phyloP scores from a whole-genome alignment of 2,113 vertebrate species.

The Natator depressus region DNA sequence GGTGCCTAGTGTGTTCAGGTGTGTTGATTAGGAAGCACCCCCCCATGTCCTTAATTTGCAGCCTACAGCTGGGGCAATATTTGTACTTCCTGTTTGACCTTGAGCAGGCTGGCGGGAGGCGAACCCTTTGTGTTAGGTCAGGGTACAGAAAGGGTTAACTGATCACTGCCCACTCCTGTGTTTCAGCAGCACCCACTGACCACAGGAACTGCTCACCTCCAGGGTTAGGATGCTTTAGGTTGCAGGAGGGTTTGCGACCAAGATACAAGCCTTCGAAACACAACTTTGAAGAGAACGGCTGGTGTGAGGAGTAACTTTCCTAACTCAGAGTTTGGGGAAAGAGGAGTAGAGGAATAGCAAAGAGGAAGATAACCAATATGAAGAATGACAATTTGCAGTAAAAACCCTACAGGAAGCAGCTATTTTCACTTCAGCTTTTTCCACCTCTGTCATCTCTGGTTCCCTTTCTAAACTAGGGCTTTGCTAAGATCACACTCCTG shows the following conservation, averaged over 20 bases:
- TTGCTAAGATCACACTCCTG: rapidly evolving
- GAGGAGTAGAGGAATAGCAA: background rate
- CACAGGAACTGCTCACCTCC: background rate
- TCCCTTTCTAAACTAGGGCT: background rate
- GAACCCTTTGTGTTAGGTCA: background rate
- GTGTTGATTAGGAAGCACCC: background rate
- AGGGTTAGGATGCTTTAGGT: background rate
- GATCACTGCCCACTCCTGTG: background rate
- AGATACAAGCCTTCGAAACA: rapidly evolving
- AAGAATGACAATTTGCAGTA: rapidly evolving
- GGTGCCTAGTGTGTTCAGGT: too few relatives aligned
- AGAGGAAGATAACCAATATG: background rate
- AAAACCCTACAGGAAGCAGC: background rate
- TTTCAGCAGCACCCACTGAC: background rate
- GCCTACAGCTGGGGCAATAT: rapidly evolving
- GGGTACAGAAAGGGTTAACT: background rate
- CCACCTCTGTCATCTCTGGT: rapidly evolving
- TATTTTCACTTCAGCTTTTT: background rate
- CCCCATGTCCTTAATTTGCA: background rate
- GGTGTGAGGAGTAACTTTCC: background rate
- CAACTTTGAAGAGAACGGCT: background rate
- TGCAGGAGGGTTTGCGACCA: background rate
- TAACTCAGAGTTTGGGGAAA: background rate
- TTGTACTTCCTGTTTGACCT: background rate
- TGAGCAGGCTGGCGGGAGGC: background rate